Evolutionary conservation across 2,888 invertebrate species (phyloP), one percentile per base, ranked within the genome.

Genomic region (Sesia bembeciformis): DNA sequence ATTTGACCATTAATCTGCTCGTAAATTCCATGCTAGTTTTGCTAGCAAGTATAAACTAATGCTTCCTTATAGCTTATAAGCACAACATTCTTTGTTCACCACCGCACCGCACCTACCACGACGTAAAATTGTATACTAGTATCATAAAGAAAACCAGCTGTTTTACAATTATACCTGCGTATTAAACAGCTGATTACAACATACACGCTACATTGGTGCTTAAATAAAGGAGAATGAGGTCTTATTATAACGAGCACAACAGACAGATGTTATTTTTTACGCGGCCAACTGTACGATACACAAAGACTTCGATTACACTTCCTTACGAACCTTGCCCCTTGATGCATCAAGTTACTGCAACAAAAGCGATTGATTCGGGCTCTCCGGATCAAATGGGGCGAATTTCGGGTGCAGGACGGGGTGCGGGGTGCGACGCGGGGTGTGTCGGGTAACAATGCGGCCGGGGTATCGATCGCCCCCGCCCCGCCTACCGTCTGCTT

Each of bases 321-420:
- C 40, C 52, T 52, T 39, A 8, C 52, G 40, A 40, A 52, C 52
- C n/a, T 52, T 52, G 52, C 40, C 67, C 65, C 63, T 66, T 73
- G 71, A 71, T 75, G 79, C 81, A 78, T 80, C 75, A 74, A 76
- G 74, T 76, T 75, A 76, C 72, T 83, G 83, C 84, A 86, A 84
- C 87, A 84, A 86, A 86, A 79, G 79, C 81, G 80, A 86, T 84
- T 85, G 86, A 84, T 82, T 83, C 78, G 76, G 69, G 72, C 77
- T 76, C 79, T 78, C 74, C 74, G 81, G 83, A 84, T 82, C 83
- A 84, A 85, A 83, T 82, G 78, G 84, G 84, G 87, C 84, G 83
- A 84, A 86, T 78, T 85, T 84, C 63, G 77, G 83, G 77, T 80
- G 81, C 76, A 76, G 72, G 76, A 67, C 62, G 68, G 23, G 23